Conservation (phyloP, 2,888 invertebrate species). For the Polyommatus icarus region DNA sequence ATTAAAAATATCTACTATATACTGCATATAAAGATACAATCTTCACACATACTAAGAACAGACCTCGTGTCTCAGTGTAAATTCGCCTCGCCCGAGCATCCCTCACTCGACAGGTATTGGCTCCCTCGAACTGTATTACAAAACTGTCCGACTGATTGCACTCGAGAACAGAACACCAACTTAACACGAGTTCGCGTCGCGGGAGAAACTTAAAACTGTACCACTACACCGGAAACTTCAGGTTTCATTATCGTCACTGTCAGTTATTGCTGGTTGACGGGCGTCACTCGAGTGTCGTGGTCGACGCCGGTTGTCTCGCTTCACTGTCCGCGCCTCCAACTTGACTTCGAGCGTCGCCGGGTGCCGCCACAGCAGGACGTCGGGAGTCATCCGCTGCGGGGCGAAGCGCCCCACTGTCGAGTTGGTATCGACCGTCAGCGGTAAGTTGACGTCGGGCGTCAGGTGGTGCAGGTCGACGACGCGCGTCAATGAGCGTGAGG, state of each 20-base stretch:
- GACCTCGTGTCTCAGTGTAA: background rate
- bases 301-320: constrained; percentile 32
- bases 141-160: constrained; percentile 14
- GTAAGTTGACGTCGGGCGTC: constrained; percentile 37
- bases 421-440: constrained; percentile 31
- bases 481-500: constrained; percentile 33
- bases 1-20: constrained; percentile 6
- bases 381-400: constrained; percentile 49
- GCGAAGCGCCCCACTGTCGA: constrained; percentile 67
- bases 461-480: background rate
- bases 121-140: background rate
- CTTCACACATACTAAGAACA: background rate
- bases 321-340: constrained; percentile 40
- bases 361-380: background rate
- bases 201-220: constrained; percentile 37
- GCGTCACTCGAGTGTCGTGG: constrained; percentile 26
- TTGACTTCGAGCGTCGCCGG: background rate
- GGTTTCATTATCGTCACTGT: constrained; percentile 39
- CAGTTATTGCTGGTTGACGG: constrained; percentile 43
- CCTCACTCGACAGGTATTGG: background rate
- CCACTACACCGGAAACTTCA: constrained; percentile 52
- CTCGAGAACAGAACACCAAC: constrained; percentile 15
- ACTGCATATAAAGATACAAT: background rate
- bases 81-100: background rate
- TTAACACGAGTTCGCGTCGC: constrained; percentile 24